A percentile compares a stretch with the other conserved stretches of the same genome.
phyloP scores from a whole-genome alignment of 2,888 invertebrate species.

The Mycalesis mineus region DNA sequence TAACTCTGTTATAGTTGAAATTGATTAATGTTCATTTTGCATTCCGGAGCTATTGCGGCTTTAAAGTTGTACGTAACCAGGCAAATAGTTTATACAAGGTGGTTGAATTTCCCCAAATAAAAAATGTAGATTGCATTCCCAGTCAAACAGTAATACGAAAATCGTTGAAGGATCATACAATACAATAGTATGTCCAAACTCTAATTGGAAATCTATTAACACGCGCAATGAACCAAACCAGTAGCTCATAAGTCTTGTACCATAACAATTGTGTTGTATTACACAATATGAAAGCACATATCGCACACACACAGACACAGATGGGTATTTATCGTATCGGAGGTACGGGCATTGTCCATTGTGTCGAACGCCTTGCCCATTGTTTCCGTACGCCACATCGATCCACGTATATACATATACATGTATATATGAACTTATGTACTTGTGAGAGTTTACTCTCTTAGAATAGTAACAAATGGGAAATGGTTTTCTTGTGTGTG shows the following conservation, averaged over 20 bases:
- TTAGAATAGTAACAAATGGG: background rate
- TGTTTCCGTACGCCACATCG: slow-evolving; percentile 60
- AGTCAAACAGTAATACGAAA: too few relatives aligned
- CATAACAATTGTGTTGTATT: slow-evolving; percentile 20
- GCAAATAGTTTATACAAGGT: too few relatives aligned
- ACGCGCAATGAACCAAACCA: slow-evolving; percentile 7
- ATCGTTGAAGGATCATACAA: too few relatives aligned
- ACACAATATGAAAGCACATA: slow-evolving; percentile 20
- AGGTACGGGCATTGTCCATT: slow-evolving; percentile 73
- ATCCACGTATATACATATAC: slow-evolving; percentile 31
- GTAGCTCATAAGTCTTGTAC: slow-evolving; percentile 7
- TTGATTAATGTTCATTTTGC: too few relatives aligned
- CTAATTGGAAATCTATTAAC: slow-evolving; percentile 4
- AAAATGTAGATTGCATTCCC: too few relatives aligned
- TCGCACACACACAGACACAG: slow-evolving; percentile 53
- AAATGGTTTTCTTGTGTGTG: background rate
- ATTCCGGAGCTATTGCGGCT: too few relatives aligned
- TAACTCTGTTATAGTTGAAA: too few relatives aligned
- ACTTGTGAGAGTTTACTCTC: slow-evolving; percentile 23
- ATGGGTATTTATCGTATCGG: slow-evolving; percentile 60
- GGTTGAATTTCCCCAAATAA: too few relatives aligned
- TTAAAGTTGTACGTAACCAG: too few relatives aligned
- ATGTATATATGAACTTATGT: slow-evolving; percentile 28
- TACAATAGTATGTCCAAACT: background rate
- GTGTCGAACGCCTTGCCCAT: slow-evolving; percentile 66